These are phyloP conservation scores for Standfussiana lucernea DNA, from an alignment of 2,888 invertebrate species.

Conservation along the genomic window DNA sequence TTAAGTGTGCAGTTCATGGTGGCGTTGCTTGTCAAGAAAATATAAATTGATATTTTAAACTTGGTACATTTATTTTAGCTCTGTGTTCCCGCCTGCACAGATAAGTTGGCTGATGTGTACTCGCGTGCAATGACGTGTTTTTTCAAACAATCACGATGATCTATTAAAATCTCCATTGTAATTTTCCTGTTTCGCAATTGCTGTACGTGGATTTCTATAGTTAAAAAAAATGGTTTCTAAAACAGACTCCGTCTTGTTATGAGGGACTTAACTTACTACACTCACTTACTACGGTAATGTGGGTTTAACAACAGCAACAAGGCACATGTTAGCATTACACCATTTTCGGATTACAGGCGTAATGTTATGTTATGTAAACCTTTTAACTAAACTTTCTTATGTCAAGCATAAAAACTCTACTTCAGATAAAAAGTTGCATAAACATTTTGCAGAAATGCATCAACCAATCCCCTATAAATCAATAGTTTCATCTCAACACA, in stretches of 20 bases:
- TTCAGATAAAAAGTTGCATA: background rate
- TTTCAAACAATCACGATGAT: slow-evolving; percentile 16
- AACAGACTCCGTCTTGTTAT: background rate
- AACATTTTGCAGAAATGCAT: slow-evolving; percentile 1
- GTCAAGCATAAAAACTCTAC: background rate
- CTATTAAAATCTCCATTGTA: background rate
- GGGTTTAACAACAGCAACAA: no score
- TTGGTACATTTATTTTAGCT: no score
- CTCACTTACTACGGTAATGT: no score
- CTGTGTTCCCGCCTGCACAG: no score
- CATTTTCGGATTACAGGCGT: background rate
- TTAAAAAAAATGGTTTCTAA: background rate
- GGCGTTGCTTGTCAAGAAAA: no score
- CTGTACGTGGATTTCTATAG: background rate
- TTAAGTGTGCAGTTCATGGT: no score
- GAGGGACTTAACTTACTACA: no score
- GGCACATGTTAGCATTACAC: no score
- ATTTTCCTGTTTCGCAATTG: background rate
- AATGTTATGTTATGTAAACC: background rate
- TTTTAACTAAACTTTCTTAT: background rate
- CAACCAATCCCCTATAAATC: background rate
- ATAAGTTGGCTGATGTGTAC: no score
- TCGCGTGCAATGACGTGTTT: slow-evolving; percentile 17
- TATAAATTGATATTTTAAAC: no score
- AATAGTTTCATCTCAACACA: slow-evolving; percentile 3